Percentiles rank a stretch among this genome's conserved stretches.
Evolutionary conservation across 2,888 invertebrate genomes (phyloP).

Genomic region (Penaeus monodon): DNA sequence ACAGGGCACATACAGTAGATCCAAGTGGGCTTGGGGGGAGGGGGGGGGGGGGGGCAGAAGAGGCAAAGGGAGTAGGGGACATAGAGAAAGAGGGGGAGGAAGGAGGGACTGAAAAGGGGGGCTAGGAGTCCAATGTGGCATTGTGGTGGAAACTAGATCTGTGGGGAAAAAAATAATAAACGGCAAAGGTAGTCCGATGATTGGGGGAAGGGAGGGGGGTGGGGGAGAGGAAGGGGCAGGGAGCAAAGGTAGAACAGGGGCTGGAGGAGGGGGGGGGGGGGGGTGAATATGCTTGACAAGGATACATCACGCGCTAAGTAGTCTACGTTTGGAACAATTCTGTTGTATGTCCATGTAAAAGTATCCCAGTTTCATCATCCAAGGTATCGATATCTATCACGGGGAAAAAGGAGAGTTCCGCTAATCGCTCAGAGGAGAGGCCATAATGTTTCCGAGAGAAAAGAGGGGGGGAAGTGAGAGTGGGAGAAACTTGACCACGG

Average conservation of each 20-base stretch:
- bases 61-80: neutral
- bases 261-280: neutral
- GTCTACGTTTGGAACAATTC: constrained; percentile 59
- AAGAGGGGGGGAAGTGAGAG: constrained; percentile 36
- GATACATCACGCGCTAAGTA: constrained; percentile 59
- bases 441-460: constrained; percentile 9
- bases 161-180: neutral
- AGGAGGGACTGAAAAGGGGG: neutral
- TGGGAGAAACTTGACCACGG: constrained; percentile 50
- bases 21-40: constrained; percentile 41
- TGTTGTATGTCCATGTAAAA: constrained; percentile 46
- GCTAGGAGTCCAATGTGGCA: constrained; percentile 5
- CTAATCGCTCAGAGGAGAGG: constrained; percentile 25
- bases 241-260: neutral
- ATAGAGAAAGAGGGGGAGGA: neutral
- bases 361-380: constrained; percentile 51
- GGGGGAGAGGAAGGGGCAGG: neutral
- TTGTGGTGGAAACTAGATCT: constrained; percentile 8
- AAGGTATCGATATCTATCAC: constrained; percentile 20
- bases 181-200: neutral
- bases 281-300: constrained; percentile 32
- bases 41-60: neutral
- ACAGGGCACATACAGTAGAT: constrained; percentile 43
- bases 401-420: neutral
- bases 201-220: too few relatives aligned